phyloP scores from a whole-genome alignment of 2,888 invertebrate species.

The Mythimna loreyi region DNA sequence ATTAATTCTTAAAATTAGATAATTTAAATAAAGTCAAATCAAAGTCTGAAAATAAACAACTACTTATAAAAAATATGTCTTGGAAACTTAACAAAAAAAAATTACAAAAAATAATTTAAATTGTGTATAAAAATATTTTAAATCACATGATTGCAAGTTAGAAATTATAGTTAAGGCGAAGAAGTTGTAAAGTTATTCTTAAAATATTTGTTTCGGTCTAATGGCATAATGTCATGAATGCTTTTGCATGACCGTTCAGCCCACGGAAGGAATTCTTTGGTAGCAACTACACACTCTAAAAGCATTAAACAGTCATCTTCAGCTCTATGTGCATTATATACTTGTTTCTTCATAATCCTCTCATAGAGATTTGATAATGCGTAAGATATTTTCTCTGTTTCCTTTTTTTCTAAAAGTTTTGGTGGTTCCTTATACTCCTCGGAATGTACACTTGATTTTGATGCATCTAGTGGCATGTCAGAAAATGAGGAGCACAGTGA shows the following conservation, averaged over 20 bases:
- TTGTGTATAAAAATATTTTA: neutral
- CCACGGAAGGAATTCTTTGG: conserved; percentile 91
- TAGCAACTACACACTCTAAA: conserved; percentile 90
- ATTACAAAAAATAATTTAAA: conserved; percentile 15
- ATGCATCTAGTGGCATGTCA: conserved; percentile 64
- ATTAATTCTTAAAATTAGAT: too few relatives aligned
- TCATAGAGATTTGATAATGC: conserved; percentile 90
- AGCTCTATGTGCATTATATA: conserved; percentile 91
- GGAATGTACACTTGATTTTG: conserved; percentile 16
- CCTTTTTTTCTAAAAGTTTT: conserved; percentile 26
- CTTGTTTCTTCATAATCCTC: conserved; percentile 86
- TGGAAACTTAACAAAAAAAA: too few relatives aligned
- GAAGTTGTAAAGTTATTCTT: conserved; percentile 31
- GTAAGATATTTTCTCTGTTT: conserved; percentile 51
- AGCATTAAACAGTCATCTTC: conserved; percentile 93
- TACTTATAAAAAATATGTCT: too few relatives aligned
- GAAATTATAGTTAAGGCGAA: conserved; percentile 7
- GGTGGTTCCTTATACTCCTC: conserved; percentile 34
- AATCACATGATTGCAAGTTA: neutral
- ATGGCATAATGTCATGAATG: conserved; percentile 73
- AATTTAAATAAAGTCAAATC: too few relatives aligned
- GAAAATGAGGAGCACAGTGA: conserved; percentile 71
- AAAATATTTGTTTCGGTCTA: conserved; percentile 64
- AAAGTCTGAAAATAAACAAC: too few relatives aligned
- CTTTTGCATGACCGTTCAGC: conserved; percentile 75